Percentiles rank a stretch among this genome's conserved stretches.
phyloP scores from a whole-genome alignment of 2,888 invertebrate species.

The Nipponacmea schrenckii region DNA sequence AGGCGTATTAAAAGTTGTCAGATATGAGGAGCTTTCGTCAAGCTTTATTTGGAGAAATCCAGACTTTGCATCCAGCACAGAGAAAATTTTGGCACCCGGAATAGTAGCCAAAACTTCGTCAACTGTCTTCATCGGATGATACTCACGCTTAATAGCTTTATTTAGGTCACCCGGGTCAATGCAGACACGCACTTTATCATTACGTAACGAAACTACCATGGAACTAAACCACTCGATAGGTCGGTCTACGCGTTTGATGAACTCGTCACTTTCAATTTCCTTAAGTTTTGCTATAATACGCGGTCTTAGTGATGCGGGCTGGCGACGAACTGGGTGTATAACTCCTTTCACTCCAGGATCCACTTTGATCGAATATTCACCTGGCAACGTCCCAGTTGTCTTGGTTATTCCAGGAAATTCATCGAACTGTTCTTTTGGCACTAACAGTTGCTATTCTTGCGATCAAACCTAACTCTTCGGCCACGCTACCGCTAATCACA shows the following conservation, averaged over 20 bases:
- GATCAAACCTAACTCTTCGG: conserved; percentile 19
- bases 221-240: conserved; percentile 44
- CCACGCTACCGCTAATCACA: conserved; percentile 18
- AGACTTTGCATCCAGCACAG: conserved; percentile 39
- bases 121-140: conserved; percentile 37
- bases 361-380: conserved; percentile 29
- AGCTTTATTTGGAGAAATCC: conserved; percentile 42
- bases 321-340: conserved; percentile 26
- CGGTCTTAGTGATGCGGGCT: conserved; percentile 24
- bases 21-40: conserved; percentile 31
- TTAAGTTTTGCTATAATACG: conserved; percentile 31
- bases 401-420: conserved; percentile 17
- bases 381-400: conserved; percentile 33
- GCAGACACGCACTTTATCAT: conserved; percentile 39
- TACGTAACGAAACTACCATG: conserved; percentile 33
- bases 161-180: conserved; percentile 38
- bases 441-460: conserved; percentile 11
- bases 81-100: conserved; percentile 38
- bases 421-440: neutral
- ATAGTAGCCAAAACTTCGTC: conserved; percentile 37
- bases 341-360: conserved; percentile 25
- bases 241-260: conserved; percentile 31
- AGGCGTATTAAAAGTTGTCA: conserved; percentile 45
- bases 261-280: conserved; percentile 38
- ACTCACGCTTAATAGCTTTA: conserved; percentile 31